Evolutionary conservation across 2,888 invertebrate genomes (phyloP), one percentile per base, ranked within the genome.

Genomic region (Oscheius sp.): DNA sequence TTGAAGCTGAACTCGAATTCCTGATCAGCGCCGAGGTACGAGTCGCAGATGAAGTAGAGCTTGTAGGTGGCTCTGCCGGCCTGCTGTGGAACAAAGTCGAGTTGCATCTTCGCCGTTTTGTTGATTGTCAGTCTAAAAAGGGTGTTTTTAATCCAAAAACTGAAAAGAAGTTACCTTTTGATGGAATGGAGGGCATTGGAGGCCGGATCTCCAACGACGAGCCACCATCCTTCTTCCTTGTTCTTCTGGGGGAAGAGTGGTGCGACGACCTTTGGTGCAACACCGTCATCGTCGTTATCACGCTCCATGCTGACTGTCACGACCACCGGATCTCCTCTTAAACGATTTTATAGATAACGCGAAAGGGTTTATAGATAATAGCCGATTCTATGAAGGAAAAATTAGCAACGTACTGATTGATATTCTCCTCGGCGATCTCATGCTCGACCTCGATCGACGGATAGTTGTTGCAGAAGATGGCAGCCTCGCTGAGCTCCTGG

Each of bases 21-120:
- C 91, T 99, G 99, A 92, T 99, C 99, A 88, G 98, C 99, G 9
- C 99, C 99, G 89, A 99, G 93, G 57, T 99, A 99, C 0, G 97
- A 94, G 90, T 99, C 99, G 87, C 96, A 96, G 96, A 99, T 99
- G 91, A 95, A 99, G 91, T 96, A 99, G 70, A 99, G 91, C 0
- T 95, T 95, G 91, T 96, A 98, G 13, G 94, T 93, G 90, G 96
- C 94, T 93, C 77, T 79, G 35, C 83, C 83, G 3, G 81, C 70
- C 76, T 93, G 92, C 0, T 96, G 96, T 42, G 96, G 96, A 50
- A 96, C 94, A 90, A 98, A 99, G 91, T 96, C 96, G 66, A 96
- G 91, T 73, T 93, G 93, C 21, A 93, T 94, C 89, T 94, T 94
- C 0, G 97, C 96, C 86, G 93, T 95, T 84, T 90, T 90, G 88